Evolutionary conservation across 2,797 vertebrate genomes (phyloP).

Genomic region (Sparus aurata): DNA sequence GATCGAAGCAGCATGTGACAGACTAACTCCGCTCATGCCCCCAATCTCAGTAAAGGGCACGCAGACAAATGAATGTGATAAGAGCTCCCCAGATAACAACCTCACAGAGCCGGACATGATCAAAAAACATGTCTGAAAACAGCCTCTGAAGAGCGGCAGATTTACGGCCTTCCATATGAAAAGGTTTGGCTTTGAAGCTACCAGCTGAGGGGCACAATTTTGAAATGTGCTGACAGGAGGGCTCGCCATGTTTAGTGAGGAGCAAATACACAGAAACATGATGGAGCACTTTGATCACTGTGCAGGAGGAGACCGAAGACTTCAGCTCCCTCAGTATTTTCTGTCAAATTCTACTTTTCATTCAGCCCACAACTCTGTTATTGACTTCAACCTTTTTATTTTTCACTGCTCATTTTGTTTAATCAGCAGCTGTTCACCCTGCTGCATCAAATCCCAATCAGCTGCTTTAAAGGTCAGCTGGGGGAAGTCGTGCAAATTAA

Average conservation of each 20-base stretch:
- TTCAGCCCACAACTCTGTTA: not conserved
- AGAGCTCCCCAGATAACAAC: not conserved
- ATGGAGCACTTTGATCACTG: not conserved
- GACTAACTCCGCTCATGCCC: not conserved
- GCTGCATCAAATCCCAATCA: not conserved
- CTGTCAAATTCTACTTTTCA: not conserved
- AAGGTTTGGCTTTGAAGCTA: not conserved
- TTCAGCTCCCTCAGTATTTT: not conserved
- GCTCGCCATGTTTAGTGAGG: not conserved
- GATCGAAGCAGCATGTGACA: too few species aligned
- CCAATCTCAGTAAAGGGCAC: not conserved
- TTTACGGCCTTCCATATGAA: not conserved
- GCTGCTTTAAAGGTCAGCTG: too few species aligned
- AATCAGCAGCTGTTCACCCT: not conserved
- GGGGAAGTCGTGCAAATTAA: not conserved
- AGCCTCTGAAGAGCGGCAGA: not conserved
- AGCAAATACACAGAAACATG: not conserved
- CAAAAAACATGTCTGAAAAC: not conserved
- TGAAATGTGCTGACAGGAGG: not conserved
- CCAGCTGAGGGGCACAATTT: not conserved
- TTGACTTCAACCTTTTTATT: not conserved
- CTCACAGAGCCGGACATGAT: not conserved
- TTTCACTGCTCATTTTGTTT: not conserved
- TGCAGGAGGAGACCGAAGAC: not conserved
- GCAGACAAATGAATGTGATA: slow-evolving; percentile 3